These are phyloP conservation scores for Graptemys geographica DNA, from an alignment of 2,797 vertebrate genomes.

Conservation along the genomic window DNA sequence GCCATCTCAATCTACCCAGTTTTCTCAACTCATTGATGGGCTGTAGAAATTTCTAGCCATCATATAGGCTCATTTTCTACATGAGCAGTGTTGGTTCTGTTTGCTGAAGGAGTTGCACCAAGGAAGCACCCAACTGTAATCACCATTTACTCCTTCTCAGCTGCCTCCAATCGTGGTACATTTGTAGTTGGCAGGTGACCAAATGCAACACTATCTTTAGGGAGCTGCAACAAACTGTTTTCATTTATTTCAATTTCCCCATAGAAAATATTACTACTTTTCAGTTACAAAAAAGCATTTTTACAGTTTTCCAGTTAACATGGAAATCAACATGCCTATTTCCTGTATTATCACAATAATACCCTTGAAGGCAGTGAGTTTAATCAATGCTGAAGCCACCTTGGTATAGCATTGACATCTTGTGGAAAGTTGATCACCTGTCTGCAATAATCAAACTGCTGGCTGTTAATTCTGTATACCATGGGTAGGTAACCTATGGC, in stretches of 20 bases:
- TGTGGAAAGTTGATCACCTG: rapidly evolving
- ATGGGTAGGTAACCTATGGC: rapidly evolving
- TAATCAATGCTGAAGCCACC: background rate
- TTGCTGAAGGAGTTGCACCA: slow-evolving; percentile 6
- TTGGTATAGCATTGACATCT: background rate
- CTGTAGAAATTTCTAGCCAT: slow-evolving; percentile 25
- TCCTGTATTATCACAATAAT: background rate
- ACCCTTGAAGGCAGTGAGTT: background rate
- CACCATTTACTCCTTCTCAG: slow-evolving; percentile 48
- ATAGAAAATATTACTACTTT: background rate
- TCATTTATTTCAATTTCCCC: background rate
- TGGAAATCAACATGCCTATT: background rate
- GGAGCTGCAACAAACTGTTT: background rate
- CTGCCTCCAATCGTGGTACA: slow-evolving; percentile 10
- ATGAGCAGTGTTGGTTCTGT: slow-evolving; percentile 29
- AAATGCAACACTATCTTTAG: background rate
- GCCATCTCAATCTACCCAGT: background rate
- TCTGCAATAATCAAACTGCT: background rate
- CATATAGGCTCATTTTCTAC: slow-evolving; percentile 34
- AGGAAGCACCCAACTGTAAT: slow-evolving; percentile 16
- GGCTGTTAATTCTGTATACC: background rate
- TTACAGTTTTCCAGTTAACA: background rate
- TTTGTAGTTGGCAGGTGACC: background rate
- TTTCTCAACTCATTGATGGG: slow-evolving; percentile 14
- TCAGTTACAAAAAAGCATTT: background rate